Base-by-base conservation (phyloP, 2,113 vertebrate genomes). In the Vulpes ferrilata region DNA sequence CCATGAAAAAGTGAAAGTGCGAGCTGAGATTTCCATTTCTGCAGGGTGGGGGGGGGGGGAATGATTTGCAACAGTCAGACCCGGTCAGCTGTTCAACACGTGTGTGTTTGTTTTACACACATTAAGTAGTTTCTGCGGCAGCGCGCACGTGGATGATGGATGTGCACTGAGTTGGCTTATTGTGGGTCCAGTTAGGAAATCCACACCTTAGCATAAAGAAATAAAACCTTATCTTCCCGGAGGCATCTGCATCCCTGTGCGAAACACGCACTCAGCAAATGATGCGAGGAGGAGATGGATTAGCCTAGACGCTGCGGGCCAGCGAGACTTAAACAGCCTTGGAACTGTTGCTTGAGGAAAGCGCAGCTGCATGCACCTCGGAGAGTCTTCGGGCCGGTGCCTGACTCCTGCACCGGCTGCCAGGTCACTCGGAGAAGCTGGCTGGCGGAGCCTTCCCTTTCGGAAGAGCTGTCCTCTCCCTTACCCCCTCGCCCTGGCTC, bases 401-500 rank as follows among this genome's bases (percentile, higher is more conserved):
- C 97, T 64, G 88, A 82, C 80, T 94, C 83, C 92, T 57, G 93
- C 92, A 64, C 38, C 25, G 23, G 55, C 92, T 98, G 97, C 97
- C 97, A 98, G 97, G 96, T 96, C 97, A 88, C 95, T 98, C 67
- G 71, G 92, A 95, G 93, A 96, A 90, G 93, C 96, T 92, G 93
- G 96, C 92, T 90, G 96, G 79, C 92, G 11, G 65, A 94, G 92
- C 60, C 95, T 95, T 96, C 93, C 88, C 95, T 97, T 96, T 97
- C 90, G 96, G 98, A 97, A 98, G 96, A 97, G 92, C 97, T 96
- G 96, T 97, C 96, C 97, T 97, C 97, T 98, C 94, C 80, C 96
- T 97, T 97, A 97, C 97, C 98, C 97, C 92, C 96, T 93, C 16
- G 88, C 95, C 83, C 96, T 97, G 98, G 98, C 97, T 96, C 43